These are phyloP conservation scores for Ctenomys sociabilis DNA, from an alignment of 2,113 vertebrate species.

Conservation along the genomic window DNA sequence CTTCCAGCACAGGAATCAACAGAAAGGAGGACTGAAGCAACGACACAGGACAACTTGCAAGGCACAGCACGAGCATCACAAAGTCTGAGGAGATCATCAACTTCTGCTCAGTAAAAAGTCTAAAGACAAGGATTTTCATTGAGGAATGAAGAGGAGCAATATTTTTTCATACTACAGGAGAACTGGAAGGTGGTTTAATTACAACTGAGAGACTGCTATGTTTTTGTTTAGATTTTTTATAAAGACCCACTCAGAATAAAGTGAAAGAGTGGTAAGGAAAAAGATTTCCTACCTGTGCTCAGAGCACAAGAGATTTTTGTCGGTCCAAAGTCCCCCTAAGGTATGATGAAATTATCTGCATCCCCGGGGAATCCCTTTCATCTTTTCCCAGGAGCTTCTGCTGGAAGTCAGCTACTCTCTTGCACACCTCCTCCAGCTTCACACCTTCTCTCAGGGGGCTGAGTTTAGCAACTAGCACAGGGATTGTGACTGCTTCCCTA, in stretches of 20 bases:
- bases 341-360: neutral
- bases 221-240: neutral
- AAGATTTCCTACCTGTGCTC: too few species aligned
- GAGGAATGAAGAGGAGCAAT: neutral
- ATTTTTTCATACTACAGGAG: neutral
- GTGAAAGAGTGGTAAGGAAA: neutral
- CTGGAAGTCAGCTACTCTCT: neutral
- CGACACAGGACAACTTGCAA: neutral
- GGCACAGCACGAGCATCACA: neutral
- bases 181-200: neutral
- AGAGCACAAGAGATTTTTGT: neutral
- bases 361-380: neutral
- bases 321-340: neutral
- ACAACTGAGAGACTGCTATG: neutral
- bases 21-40: neutral
- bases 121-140: neutral
- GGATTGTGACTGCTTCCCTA: neutral
- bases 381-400: neutral
- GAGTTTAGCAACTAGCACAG: neutral
- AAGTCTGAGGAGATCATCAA: neutral
- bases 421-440: neutral
- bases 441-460: neutral
- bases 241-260: neutral
- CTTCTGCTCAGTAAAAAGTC: neutral
- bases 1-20: neutral